Evolutionary conservation across 2,888 invertebrate species (phyloP).

Genomic region (Pyralis farinalis): DNA sequence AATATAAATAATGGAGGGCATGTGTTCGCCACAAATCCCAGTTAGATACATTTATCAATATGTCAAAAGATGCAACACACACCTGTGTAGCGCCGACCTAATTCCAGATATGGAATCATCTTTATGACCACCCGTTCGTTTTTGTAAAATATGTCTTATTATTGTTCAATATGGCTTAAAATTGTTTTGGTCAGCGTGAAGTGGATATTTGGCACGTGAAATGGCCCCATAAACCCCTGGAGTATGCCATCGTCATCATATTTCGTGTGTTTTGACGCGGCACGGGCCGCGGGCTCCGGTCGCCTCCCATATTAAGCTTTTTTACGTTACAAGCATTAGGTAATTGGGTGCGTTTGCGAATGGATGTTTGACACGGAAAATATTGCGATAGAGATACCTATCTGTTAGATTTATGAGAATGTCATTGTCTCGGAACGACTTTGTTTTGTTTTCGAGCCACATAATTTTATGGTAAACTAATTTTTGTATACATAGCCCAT

Average conservation of each 20-base stretch:
- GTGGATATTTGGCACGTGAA: conserved; percentile 26
- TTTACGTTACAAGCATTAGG: conserved; percentile 24
- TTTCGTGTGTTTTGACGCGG: conserved; percentile 44
- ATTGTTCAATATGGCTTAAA: conserved; percentile 16
- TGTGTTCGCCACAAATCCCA: conserved; percentile 34
- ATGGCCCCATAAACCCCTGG: conserved; percentile 28
- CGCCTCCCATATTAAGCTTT: conserved; percentile 20
- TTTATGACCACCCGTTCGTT: conserved; percentile 11
- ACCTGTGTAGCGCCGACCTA: conserved; percentile 46
- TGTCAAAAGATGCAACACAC: conserved; percentile 48
- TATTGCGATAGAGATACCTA: not conserved
- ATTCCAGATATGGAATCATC: conserved; percentile 32
- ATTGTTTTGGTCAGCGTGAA: conserved; percentile 10
- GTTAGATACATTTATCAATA: conserved; percentile 45
- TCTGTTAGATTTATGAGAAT: too few relatives aligned
- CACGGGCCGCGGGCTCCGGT: conserved; percentile 17
- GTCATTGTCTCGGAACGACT: too few relatives aligned
- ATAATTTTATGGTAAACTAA: too few relatives aligned
- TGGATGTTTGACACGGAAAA: conserved; percentile 13
- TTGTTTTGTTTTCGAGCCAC: too few relatives aligned
- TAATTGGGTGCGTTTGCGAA: conserved; percentile 22
- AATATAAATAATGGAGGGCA: conserved; percentile 34
- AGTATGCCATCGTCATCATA: conserved; percentile 48
- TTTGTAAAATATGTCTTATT: conserved; percentile 21
- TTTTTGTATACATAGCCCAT: too few relatives aligned